phyloP scores from a whole-genome alignment of 2,113 vertebrate species.

The Nipponia nippon region DNA sequence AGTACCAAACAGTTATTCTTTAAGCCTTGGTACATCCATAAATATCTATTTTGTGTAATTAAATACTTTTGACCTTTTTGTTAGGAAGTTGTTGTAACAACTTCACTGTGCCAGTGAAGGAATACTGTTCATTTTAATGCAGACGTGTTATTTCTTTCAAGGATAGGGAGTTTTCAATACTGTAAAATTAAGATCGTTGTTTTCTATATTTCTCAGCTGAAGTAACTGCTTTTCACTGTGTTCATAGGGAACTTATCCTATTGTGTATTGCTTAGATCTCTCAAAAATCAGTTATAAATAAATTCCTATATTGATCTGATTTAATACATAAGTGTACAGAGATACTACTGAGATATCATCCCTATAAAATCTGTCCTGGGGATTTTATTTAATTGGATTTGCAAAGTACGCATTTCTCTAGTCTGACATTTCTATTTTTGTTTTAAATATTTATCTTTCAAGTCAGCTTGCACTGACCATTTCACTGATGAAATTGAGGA shows the following conservation, averaged over 20 bases:
- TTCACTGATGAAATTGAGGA: background rate
- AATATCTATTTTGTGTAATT: background rate
- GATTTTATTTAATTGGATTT: conserved; percentile 48
- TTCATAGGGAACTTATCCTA: background rate
- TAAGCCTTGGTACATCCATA: background rate
- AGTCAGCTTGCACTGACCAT: background rate
- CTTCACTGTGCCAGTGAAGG: background rate
- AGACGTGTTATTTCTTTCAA: background rate
- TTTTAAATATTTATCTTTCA: conserved; percentile 45
- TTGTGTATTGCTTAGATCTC: background rate
- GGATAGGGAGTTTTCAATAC: background rate
- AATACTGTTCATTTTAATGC: background rate
- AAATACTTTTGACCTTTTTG: background rate
- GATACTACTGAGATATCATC: background rate
- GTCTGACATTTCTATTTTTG: background rate
- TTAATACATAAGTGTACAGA: background rate
- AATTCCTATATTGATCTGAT: conserved; percentile 4
- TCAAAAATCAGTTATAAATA: conserved; percentile 12
- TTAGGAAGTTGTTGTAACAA: background rate
- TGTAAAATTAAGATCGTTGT: background rate
- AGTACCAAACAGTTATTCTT: background rate
- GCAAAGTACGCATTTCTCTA: background rate
- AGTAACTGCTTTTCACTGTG: background rate
- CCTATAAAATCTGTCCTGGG: background rate
- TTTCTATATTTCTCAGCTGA: background rate